Percentiles rank a stretch among this genome's conserved stretches.
Conservation (phyloP, 2,113 vertebrate genomes). For the Laticauda laticaudata region DNA sequence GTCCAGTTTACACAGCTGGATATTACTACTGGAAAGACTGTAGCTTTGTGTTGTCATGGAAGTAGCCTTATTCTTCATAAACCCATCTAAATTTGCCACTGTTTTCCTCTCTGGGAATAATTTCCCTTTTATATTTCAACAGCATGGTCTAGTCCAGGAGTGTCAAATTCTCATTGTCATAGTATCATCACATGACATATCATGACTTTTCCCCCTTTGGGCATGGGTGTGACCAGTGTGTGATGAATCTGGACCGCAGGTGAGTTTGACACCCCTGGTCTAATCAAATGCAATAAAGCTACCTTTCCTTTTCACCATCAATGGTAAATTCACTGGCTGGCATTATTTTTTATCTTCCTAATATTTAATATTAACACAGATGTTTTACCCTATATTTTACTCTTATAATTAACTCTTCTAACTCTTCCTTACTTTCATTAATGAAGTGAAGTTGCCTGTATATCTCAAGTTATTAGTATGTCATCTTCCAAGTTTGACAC, state of each 20-base stretch:
- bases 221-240: no score
- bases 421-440: not conserved
- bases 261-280: no score
- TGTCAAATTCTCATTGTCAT: no score
- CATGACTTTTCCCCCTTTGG: no score
- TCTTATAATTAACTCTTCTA: not conserved
- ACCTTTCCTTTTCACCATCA: not conserved
- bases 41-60: not conserved
- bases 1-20: not conserved
- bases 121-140: not conserved
- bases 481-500: not conserved
- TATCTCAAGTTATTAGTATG: not conserved
- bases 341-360: not conserved
- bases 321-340: not conserved
- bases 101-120: not conserved
- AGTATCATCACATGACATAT: no score
- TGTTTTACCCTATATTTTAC: not conserved
- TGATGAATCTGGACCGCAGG: no score
- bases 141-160: not conserved
- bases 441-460: not conserved
- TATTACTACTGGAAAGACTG: not conserved
- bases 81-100: not conserved
- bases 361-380: not conserved
- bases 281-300: not conserved
- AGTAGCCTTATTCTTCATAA: not conserved